Base-by-base conservation (phyloP, 2,888 invertebrate species). In the Tyria jacobaeae region DNA sequence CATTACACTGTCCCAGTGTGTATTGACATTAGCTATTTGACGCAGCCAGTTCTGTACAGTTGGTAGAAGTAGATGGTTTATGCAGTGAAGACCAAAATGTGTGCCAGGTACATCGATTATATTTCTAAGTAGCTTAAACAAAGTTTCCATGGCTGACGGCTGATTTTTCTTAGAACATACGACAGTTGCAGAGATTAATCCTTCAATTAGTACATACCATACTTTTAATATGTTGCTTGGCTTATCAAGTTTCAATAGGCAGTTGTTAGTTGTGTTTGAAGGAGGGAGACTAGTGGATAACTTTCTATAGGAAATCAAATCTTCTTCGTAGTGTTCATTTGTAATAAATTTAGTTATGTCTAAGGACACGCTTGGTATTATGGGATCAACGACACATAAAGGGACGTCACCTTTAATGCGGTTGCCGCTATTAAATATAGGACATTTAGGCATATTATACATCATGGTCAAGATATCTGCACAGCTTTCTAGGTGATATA, bases 391-490 rank as follows among this genome's bases (percentile, higher is more conserved):
- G 53, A 97, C 95, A 73, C 97, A 96, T 3, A 97, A 95, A 3
- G 96, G 96, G 55, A 96, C 95, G 62, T 97, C 96, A 0, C 96
- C 96, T 83, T 96, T 97, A 70, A 97, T 96, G 81, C 97, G 95
- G 81, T 98, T 97, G 0, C 98, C 97, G 15, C 98, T 96, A 86
- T 98, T 98, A 83, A 99, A 98, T 66, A 97, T 97, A 0, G 99
- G 99, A 85, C 98, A 98, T 78, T 98, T 97, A 0, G 98, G 98
- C 98, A 99, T 98, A 80, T 96, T 96, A 88, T 97, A 98, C 98
- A 99, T 98, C 89, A 97, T 97, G 3, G 97, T 96, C 58, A 99
- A 91, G 74, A 99, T 98, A 68, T 96, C 96, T 62, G 97, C 97
- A 85, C 98, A 98, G 75, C 96, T 97, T 83, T 97, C 96, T 35